phyloP scores from a whole-genome alignment of 2,888 invertebrate species.

The Sipha maydis region DNA sequence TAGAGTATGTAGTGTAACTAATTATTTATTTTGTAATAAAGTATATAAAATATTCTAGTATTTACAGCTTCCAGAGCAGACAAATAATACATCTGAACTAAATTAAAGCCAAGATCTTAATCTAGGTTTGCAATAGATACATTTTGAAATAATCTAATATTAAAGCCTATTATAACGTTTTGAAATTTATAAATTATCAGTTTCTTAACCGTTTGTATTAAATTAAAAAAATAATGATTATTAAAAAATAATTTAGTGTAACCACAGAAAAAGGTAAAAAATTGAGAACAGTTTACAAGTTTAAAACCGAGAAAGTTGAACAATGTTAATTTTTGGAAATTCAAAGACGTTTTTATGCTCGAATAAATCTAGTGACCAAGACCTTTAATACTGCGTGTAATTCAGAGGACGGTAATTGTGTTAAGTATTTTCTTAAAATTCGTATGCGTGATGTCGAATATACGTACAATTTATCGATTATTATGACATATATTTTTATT shows the following conservation, averaged over 20 bases:
- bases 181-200: not conserved
- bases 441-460: too few relatives aligned
- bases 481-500: too few relatives aligned
- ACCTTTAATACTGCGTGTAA: too few relatives aligned
- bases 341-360: too few relatives aligned
- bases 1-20: not conserved
- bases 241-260: not conserved
- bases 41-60: not conserved
- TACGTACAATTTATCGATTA: too few relatives aligned
- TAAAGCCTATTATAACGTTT: not conserved
- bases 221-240: too few relatives aligned
- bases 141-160: not conserved
- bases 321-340: constrained; percentile 1
- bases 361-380: too few relatives aligned
- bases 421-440: too few relatives aligned
- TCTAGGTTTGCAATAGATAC: not conserved
- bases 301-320: not conserved
- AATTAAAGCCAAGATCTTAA: not conserved
- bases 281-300: not conserved
- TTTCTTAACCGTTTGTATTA: not conserved
- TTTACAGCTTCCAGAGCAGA: not conserved
- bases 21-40: not conserved
- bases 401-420: too few relatives aligned
- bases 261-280: not conserved
- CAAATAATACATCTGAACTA: not conserved